phyloP scores from a whole-genome alignment of 2,888 invertebrate genomes.

The Frankliniella intonsa region DNA sequence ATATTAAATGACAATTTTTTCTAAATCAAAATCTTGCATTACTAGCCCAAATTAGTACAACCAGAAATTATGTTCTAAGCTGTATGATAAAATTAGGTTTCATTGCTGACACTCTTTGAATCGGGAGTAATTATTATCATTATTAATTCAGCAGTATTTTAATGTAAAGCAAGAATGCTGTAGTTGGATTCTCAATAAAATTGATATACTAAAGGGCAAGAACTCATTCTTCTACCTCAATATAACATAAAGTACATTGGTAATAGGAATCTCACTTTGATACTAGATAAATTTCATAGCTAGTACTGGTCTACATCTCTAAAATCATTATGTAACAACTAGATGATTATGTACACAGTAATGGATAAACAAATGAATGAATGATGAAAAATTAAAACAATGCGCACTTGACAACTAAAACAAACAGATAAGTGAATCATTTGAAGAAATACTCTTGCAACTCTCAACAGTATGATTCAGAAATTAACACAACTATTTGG shows the following conservation, averaged over 20 bases:
- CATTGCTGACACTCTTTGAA: neutral
- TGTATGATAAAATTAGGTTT: neutral
- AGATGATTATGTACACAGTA: neutral
- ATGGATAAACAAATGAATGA: neutral
- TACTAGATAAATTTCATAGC: neutral
- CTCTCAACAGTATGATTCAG: neutral
- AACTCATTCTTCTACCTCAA: neutral
- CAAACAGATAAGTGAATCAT: neutral
- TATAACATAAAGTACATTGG: neutral
- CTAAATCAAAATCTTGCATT: neutral
- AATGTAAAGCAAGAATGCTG: neutral
- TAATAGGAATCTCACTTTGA: neutral
- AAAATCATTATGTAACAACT: neutral
- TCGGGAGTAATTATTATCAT: neutral
- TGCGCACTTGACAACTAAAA: neutral
- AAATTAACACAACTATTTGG: neutral
- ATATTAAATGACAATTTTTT: neutral
- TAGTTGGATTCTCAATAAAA: neutral
- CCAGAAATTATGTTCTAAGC: neutral
- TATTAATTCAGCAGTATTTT: neutral
- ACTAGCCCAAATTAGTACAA: neutral
- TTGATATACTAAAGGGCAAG: neutral
- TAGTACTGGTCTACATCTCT: neutral
- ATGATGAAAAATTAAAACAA: neutral
- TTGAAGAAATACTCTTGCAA: neutral